Conservation (phyloP, 2,113 vertebrate genomes). For the Menidia beryllina region DNA sequence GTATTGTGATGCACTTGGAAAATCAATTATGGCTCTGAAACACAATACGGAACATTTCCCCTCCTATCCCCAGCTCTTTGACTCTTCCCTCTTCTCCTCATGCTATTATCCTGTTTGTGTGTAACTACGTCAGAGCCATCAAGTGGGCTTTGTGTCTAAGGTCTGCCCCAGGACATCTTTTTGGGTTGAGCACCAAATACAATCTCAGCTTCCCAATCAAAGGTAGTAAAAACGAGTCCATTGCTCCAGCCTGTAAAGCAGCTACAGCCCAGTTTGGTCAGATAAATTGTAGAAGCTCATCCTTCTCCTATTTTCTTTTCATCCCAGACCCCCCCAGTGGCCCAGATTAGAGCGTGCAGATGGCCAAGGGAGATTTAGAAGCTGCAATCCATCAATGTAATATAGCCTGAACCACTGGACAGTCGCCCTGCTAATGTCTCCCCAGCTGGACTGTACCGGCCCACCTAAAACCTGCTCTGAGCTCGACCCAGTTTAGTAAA, state of each 20-base stretch:
- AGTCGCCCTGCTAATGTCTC: constrained; percentile 57
- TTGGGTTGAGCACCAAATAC: constrained; percentile 70
- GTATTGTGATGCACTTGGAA: constrained; percentile 73
- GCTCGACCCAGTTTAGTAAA: constrained; percentile 55
- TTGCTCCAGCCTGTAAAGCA: constrained; percentile 48
- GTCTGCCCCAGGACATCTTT: constrained; percentile 70
- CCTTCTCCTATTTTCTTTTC: constrained; percentile 73
- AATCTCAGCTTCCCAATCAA: constrained; percentile 75
- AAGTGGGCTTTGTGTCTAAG: constrained; percentile 68
- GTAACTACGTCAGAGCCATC: constrained; percentile 58
- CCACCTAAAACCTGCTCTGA: constrained; percentile 28
- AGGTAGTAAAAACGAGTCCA: constrained; percentile 68
- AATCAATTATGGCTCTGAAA: constrained; percentile 77
- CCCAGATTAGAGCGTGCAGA: constrained; percentile 79
- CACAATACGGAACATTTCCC: constrained; percentile 61
- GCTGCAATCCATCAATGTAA: constrained; percentile 79
- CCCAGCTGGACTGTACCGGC: constrained; percentile 51
- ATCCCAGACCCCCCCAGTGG: constrained; percentile 71
- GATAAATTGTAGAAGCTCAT: constrained; percentile 78
- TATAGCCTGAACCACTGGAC: constrained; percentile 66
- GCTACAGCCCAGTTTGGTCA: constrained; percentile 58
- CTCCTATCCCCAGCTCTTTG: constrained; percentile 34
- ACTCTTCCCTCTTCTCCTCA: constrained; percentile 41
- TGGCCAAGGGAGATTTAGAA: constrained; percentile 78
- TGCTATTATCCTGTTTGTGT: constrained; percentile 56